A percentile compares a stretch with the other conserved stretches of the same genome.
Conservation (phyloP, 2,113 vertebrate genomes). For the Turdus rufiventris region DNA sequence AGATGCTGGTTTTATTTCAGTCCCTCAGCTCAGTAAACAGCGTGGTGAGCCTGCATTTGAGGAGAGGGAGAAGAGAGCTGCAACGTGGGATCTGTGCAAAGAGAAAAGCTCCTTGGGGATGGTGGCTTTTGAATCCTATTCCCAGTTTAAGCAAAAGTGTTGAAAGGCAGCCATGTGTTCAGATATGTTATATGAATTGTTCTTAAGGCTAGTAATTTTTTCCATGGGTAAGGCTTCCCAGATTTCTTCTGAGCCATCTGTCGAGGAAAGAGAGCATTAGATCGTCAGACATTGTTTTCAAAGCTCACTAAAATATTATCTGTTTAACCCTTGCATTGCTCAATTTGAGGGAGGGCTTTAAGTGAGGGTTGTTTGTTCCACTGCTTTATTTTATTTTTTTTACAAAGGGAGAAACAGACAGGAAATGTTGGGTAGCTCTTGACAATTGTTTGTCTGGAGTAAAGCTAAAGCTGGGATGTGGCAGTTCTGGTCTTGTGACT, state of each 20-base stretch:
- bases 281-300: constrained; percentile 40
- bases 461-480: neutral
- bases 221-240: constrained; percentile 36
- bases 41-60: fast-evolving
- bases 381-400: neutral
- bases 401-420: neutral
- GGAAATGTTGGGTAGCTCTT: neutral
- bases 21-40: neutral
- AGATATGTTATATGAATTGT: constrained; percentile 52
- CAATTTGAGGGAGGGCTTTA: neutral
- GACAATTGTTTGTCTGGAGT: neutral
- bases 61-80: neutral
- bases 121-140: constrained; percentile 28
- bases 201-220: constrained; percentile 56
- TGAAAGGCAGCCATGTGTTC: constrained; percentile 67
- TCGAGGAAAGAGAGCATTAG: constrained; percentile 30
- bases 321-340: constrained; percentile 31
- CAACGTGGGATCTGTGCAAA: neutral
- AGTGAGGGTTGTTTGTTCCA: neutral
- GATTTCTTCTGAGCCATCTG: constrained; percentile 60
- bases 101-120: neutral
- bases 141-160: constrained; percentile 30
- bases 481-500: neutral
- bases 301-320: constrained; percentile 34
- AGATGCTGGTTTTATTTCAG: neutral